Evolutionary conservation across 2,797 vertebrate genomes (phyloP).

Genomic region (Hozukius guyotensis): DNA sequence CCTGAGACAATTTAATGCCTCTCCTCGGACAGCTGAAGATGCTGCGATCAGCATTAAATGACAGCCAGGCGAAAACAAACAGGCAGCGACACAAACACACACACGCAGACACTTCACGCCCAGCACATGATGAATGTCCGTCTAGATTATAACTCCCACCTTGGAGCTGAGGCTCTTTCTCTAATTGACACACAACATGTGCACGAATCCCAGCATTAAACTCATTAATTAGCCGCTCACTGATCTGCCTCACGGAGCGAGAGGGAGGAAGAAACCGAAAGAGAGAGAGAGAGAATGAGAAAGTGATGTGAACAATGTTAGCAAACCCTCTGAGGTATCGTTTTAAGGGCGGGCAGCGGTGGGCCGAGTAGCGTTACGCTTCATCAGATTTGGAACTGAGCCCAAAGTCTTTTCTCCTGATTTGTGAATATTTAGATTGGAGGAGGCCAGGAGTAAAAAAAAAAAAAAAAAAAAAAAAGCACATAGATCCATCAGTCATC

Average conservation of each 20-base stretch:
- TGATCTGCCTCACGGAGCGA: constrained; percentile 46
- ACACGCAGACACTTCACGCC: constrained; percentile 20
- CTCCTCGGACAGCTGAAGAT: constrained; percentile 51
- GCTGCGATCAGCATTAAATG: constrained; percentile 61
- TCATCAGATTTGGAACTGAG: constrained; percentile 66
- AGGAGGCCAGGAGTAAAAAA: constrained; percentile 50
- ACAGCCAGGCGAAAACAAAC: constrained; percentile 50
- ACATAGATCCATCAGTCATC: constrained; percentile 64
- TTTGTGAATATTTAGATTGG: constrained; percentile 76
- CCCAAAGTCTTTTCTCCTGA: constrained; percentile 65
- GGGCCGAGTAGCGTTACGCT: constrained; percentile 46
- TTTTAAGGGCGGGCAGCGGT: constrained; percentile 37
- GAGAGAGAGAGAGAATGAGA: constrained; percentile 13
- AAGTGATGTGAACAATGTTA: constrained; percentile 48
- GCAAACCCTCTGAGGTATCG: constrained; percentile 47
- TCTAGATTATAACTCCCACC: constrained; percentile 32
- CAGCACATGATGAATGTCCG: constrained; percentile 36
- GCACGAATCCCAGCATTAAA: constrained; percentile 68
- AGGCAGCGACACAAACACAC: neutral
- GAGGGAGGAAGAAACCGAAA: constrained; percentile 25
- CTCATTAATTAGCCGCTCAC: constrained; percentile 73
- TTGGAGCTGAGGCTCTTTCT: constrained; percentile 30
- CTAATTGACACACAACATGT: constrained; percentile 68
- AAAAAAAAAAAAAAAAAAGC: neutral
- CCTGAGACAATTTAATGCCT: constrained; percentile 60